Conservation (phyloP, 2,888 invertebrate genomes). For the Epinotia brunnichana region DNA sequence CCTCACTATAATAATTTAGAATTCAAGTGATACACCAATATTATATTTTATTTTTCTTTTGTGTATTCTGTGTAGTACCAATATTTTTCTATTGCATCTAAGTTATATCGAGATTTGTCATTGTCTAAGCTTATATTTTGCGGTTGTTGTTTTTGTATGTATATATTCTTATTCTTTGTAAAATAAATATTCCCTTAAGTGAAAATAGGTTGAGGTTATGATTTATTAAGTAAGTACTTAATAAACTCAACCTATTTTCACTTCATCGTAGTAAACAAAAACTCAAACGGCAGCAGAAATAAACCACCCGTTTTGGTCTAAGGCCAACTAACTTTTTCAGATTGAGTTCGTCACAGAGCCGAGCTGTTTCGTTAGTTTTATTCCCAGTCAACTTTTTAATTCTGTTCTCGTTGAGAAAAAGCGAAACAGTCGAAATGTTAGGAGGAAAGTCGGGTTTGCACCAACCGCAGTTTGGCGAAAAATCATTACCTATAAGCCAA, state of each 20-base stretch:
- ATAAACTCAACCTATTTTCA: background rate
- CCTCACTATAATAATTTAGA: no score
- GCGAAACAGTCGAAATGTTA: slow-evolving; percentile 33
- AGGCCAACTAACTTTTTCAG: slow-evolving; percentile 29
- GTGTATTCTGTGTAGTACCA: no score
- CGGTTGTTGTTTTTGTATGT: no score
- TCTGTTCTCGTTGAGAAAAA: slow-evolving; percentile 31
- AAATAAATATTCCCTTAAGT: no score
- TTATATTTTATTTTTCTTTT: no score
- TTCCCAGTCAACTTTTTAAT: slow-evolving; percentile 35
- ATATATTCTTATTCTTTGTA: no score
- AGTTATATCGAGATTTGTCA: no score
- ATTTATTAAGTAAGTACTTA: no score
- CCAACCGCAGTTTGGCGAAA: slow-evolving; percentile 13
- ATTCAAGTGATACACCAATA: no score
- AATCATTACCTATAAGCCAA: background rate
- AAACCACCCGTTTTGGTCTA: background rate
- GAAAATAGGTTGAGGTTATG: no score
- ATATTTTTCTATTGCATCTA: no score
- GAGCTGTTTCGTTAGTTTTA: slow-evolving; percentile 16
- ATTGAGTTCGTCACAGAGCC: slow-evolving; percentile 30
- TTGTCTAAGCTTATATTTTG: no score
- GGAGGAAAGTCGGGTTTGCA: background rate
- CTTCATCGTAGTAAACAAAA: slow-evolving; percentile 13
- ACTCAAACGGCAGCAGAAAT: slow-evolving; percentile 14